phyloP scores from a whole-genome alignment of 1,140 invertebrate species.

The Leptonema lineaticorne region DNA sequence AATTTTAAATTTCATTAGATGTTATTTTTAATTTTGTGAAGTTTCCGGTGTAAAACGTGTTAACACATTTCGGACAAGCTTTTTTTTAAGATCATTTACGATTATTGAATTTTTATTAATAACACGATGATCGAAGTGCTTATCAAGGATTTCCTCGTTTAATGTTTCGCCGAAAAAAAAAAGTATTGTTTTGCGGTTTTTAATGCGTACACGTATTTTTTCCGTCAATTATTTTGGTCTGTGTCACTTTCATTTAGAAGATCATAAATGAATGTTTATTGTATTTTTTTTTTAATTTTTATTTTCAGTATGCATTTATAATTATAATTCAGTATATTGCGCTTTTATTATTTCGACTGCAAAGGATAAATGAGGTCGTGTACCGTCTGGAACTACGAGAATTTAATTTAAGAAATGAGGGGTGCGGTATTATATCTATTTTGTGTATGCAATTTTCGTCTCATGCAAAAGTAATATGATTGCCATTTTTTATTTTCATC shows the following conservation, averaged over 20 bases:
- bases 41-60: neutral
- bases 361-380: too few species aligned
- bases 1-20: too few species aligned
- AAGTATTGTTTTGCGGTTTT: too few species aligned
- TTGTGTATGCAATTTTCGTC: too few species aligned
- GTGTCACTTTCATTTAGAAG: neutral
- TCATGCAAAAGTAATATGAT: neutral
- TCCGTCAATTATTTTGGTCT: too few species aligned
- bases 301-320: too few species aligned
- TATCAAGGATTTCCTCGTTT: neutral
- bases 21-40: neutral
- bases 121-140: neutral
- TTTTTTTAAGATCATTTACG: neutral
- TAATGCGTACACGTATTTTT: too few species aligned
- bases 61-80: neutral
- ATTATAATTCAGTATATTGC: too few species aligned
- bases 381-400: neutral
- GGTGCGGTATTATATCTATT: slow-evolving; percentile 5
- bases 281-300: too few species aligned
- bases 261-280: neutral
- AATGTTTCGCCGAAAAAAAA: neutral
- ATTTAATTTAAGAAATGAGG: slow-evolving; percentile 1
- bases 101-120: too few species aligned
- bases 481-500: neutral
- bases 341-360: too few species aligned